phyloP scores from a whole-genome alignment of 2,888 invertebrate genomes.

The Drosophila neonasuta region DNA sequence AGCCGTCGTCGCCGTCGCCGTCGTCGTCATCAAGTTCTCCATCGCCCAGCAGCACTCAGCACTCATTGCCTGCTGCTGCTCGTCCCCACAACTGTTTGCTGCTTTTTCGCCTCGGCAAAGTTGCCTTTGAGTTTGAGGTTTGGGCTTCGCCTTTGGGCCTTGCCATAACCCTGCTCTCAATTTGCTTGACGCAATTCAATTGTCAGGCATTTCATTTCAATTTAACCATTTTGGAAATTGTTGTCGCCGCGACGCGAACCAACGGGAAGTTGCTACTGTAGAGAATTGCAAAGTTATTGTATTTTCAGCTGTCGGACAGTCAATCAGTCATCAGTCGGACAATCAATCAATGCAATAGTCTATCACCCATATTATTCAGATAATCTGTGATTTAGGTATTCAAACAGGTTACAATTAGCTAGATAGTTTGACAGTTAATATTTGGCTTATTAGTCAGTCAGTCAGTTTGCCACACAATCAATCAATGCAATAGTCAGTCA shows the following conservation, averaged over 20 bases:
- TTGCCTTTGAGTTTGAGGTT: slow-evolving; percentile 8
- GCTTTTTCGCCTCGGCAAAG: slow-evolving; percentile 2
- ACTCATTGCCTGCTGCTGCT: neutral
- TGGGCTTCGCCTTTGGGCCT: slow-evolving; percentile 17
- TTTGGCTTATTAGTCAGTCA: too few species aligned
- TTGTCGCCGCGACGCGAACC: slow-evolving; percentile 29
- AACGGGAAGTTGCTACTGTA: neutral
- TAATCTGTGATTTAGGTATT: too few species aligned
- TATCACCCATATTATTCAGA: too few species aligned
- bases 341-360: slow-evolving; percentile 12
- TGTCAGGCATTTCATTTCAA: slow-evolving; percentile 74
- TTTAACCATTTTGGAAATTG: slow-evolving; percentile 67
- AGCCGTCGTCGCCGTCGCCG: too few species aligned
- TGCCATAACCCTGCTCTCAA: slow-evolving; percentile 47
- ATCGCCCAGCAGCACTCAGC: neutral
- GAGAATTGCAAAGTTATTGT: slow-evolving; percentile 49
- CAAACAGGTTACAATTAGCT: too few species aligned
- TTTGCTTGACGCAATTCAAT: slow-evolving; percentile 67
- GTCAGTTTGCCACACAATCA: too few species aligned
- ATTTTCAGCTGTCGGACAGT: slow-evolving; percentile 29
- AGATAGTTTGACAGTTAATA: too few species aligned
- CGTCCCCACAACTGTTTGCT: neutral
- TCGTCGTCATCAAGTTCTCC: neutral
- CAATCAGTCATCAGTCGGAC: slow-evolving; percentile 15
- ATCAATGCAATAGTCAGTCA: too few species aligned